Percentiles rank a stretch among this genome's conserved stretches.
Conservation (phyloP, 1,140 invertebrate genomes). For the Achatina immaculata region DNA sequence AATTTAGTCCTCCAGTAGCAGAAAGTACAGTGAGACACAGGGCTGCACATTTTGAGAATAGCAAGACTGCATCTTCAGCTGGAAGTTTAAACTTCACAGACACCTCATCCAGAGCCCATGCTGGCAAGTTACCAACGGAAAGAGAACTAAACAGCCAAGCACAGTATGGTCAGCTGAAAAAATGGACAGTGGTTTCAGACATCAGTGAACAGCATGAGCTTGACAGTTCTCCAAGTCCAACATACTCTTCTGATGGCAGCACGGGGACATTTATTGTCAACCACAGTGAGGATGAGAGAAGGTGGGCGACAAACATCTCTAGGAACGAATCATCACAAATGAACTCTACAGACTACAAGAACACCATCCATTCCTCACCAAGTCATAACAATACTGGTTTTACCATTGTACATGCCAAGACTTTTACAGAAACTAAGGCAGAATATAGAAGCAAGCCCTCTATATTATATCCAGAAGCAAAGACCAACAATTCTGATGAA, state of each 20-base stretch:
- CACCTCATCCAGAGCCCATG: no score
- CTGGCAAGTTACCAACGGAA: not conserved
- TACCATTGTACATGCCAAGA: no score
- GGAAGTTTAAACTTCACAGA: not conserved
- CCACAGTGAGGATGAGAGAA: constrained; percentile 55
- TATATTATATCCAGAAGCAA: not conserved
- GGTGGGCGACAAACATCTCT: not conserved
- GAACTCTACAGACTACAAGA: no score
- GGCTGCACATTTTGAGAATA: no score
- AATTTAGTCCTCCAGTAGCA: not conserved
- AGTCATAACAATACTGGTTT: no score
- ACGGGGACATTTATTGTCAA: constrained; percentile 65
- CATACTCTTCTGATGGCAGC: constrained; percentile 46
- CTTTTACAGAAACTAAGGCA: no score
- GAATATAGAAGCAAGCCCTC: not conserved
- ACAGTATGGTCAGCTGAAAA: constrained; percentile 40
- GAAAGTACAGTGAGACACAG: not conserved
- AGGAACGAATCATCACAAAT: not conserved
- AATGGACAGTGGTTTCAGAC: constrained; percentile 40
- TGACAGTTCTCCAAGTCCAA: constrained; percentile 34
- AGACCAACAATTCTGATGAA: not conserved
- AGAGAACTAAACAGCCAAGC: not conserved
- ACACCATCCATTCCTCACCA: no score
- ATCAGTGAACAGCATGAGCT: constrained; percentile 26
- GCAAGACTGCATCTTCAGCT: not conserved